Evolutionary conservation across 2,797 vertebrate species (phyloP).

Genomic region (Sus cebifrons): DNA sequence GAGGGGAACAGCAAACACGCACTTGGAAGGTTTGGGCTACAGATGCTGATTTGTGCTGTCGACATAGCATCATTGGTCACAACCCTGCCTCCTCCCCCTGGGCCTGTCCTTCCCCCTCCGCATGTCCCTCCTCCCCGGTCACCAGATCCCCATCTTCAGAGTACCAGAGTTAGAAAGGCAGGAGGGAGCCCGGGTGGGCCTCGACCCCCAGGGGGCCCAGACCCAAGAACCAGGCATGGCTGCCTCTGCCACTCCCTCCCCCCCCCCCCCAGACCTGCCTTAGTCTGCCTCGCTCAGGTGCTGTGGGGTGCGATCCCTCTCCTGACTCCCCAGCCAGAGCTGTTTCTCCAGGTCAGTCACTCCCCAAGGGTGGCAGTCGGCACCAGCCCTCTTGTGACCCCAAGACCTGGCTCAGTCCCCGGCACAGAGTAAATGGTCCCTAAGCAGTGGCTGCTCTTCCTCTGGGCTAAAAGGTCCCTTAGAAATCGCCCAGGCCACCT

Average conservation of each 20-base stretch:
- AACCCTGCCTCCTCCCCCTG: background rate
- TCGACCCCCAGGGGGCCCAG: background rate
- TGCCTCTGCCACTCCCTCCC: background rate
- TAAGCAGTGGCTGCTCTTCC: background rate
- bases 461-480: conserved; percentile 7
- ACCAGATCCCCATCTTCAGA: background rate
- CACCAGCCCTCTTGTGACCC: background rate
- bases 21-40: conserved; percentile 21
- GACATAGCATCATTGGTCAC: background rate
- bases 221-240: background rate
- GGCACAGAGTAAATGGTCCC: background rate
- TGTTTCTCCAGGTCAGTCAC: background rate
- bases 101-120: background rate
- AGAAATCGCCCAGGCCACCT: background rate
- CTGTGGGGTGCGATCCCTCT: background rate
- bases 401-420: background rate
- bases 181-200: background rate
- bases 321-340: background rate
- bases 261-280: background rate
- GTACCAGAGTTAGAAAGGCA: conserved; percentile 37
- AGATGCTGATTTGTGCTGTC: background rate
- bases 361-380: background rate
- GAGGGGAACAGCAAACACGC: background rate
- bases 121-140: background rate
- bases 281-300: background rate